These are phyloP conservation scores for Ramazzottius varieornatus DNA, from an alignment of 2,888 invertebrate species.

Conservation along the genomic window DNA sequence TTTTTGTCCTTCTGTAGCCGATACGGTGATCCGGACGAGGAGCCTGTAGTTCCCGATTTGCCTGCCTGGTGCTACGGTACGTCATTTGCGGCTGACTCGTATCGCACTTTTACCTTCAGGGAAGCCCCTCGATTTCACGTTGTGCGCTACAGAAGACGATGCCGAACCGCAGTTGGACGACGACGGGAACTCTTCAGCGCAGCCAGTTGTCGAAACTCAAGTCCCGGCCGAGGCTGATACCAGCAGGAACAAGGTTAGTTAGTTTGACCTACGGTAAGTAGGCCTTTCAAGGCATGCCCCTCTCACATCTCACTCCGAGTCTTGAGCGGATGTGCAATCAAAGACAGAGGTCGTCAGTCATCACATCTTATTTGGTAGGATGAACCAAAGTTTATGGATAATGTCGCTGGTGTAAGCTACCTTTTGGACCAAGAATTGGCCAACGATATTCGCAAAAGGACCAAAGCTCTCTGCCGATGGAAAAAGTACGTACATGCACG, in stretches of 20 bases:
- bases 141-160: not conserved
- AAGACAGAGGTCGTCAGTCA: too few species aligned
- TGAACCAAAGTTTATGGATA: constrained; percentile 57
- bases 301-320: too few species aligned
- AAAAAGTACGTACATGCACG: constrained; percentile 23
- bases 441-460: constrained; percentile 39
- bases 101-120: too few species aligned
- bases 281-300: too few species aligned
- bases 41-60: constrained; percentile 40
- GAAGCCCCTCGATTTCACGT: too few species aligned
- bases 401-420: constrained; percentile 47
- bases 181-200: not conserved
- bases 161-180: not conserved
- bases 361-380: too few species aligned
- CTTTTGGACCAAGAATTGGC: constrained; percentile 37
- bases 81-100: too few species aligned
- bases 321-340: too few species aligned
- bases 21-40: constrained; percentile 43
- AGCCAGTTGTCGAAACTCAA: too few species aligned
- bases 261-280: too few species aligned
- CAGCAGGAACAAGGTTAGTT: too few species aligned
- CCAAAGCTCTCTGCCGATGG: constrained; percentile 57
- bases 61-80: constrained; percentile 69
- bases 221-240: too few species aligned
- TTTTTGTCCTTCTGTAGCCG: constrained; percentile 52